phyloP scores from a whole-genome alignment of 1,140 invertebrate genomes.

The Diorhabda sublineata region DNA sequence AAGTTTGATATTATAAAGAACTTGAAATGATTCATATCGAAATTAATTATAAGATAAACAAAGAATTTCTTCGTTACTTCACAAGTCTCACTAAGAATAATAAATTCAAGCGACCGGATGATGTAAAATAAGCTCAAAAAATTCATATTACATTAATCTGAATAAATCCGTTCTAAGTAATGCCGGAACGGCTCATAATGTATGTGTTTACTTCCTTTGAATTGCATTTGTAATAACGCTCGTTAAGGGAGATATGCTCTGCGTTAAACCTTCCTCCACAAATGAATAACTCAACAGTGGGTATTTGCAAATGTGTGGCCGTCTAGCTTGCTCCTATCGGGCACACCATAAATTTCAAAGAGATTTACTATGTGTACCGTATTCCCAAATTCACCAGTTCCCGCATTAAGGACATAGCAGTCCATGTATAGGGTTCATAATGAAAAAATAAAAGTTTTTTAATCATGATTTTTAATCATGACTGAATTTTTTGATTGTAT shows the following conservation, averaged over 20 bases:
- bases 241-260: not conserved
- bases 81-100: too few species aligned
- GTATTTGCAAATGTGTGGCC: not conserved
- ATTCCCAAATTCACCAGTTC: not conserved
- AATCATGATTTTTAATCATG: too few species aligned
- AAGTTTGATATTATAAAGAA: too few species aligned
- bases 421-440: too few species aligned
- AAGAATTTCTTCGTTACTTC: too few species aligned
- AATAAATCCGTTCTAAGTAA: not conserved
- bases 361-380: not conserved
- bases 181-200: constrained; percentile 1
- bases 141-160: not conserved
- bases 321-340: constrained; percentile 1
- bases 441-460: too few species aligned
- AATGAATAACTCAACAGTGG: constrained; percentile 1
- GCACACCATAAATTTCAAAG: constrained; percentile 1
- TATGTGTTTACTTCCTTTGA: constrained; percentile 2
- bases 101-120: not conserved
- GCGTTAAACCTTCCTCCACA: constrained; percentile 1
- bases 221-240: not conserved
- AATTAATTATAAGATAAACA: too few species aligned
- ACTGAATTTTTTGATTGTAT: too few species aligned
- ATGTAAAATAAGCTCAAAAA: not conserved
- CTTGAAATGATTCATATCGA: too few species aligned
- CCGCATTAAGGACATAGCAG: not conserved